Evolutionary conservation across 2,113 vertebrate genomes (phyloP), one percentile per base, ranked within the genome.

Genomic region (Rousettus leschenaultii): DNA sequence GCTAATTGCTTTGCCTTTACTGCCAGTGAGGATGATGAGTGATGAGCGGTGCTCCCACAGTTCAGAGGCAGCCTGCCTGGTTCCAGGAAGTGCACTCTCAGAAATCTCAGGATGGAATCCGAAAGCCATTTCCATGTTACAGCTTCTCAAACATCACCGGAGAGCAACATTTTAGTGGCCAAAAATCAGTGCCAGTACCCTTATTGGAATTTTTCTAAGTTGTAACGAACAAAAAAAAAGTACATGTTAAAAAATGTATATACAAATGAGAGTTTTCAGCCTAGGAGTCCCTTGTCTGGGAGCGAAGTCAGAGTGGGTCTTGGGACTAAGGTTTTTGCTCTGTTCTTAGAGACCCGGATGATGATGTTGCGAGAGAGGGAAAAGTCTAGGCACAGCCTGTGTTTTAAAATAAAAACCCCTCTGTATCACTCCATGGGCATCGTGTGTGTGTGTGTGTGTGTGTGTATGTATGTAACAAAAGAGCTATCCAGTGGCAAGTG

Each of bases 141-240:
- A 57, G 6, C 73, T 55, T 85, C 51, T 82, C 57, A 89, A 24
- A 43, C 57, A 30, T 75, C 45, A 55, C 35, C 74, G 70, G 30
- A 70, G 16, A 68, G 45, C 4, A 30, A 33, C 74, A 40, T 61
- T 45, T 68, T 30, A 57, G 59, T 35, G 35, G 43, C 57, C 38
- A 57, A 45, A 61, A 55, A 57, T 24, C 43, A 38, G 16, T 70
- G 68, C 73, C 79, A 70, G 3, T 38, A 57, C 71, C 28, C 43
- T 82, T 80, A 40, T 3, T 77, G 79, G 38, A 16, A 33, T 77
- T 86, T 89, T 86, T 43, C 89, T 89, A 89, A 77, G 28, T 77
- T 77, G 30, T 48, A 84, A 89, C 80, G 78, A 33, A 68, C 40
- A 40, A 80, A 87, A 91, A 65, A 68, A 8, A 61, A 26, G 10